A percentile compares a stretch with the other conserved stretches of the same genome.
These are phyloP conservation scores for Poecilia latipinna DNA, from an alignment of 2,113 vertebrate species.

Conservation along the genomic window DNA sequence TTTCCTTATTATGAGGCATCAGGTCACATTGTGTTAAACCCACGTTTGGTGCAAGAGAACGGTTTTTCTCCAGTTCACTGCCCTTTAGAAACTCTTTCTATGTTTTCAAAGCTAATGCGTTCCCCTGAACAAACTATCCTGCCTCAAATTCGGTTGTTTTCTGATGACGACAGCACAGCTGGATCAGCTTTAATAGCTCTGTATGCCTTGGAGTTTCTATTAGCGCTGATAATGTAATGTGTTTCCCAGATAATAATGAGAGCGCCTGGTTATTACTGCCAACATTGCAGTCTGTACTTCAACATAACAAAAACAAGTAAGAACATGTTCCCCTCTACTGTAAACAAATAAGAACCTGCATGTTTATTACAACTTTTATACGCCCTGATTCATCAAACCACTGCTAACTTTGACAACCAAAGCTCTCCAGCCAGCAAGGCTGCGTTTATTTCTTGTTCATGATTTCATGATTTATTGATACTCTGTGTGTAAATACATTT, in stretches of 20 bases:
- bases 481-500: background rate
- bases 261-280: background rate
- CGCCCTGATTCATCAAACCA: background rate
- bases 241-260: slow-evolving; percentile 28
- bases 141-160: slow-evolving; percentile 8
- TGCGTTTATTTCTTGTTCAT: background rate
- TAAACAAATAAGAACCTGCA: background rate
- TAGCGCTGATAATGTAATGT: background rate
- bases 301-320: slow-evolving; percentile 6
- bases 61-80: background rate
- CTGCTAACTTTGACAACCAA: slow-evolving; percentile 1
- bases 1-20: background rate
- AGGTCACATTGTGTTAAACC: background rate
- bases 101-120: slow-evolving; percentile 8
- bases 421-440: background rate
- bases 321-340: background rate
- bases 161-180: slow-evolving; percentile 27
- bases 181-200: slow-evolving; percentile 18
- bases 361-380: background rate
- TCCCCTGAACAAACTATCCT: slow-evolving; percentile 10
- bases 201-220: slow-evolving; percentile 20
- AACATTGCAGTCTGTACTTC: slow-evolving; percentile 3
- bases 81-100: background rate
- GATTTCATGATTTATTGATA: background rate
- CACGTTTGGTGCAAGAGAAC: background rate